Percentiles rank a stretch among this genome's conserved stretches.
Conservation (phyloP, 92 coral and sea anemone species). For the Actinernus sp. region DNA sequence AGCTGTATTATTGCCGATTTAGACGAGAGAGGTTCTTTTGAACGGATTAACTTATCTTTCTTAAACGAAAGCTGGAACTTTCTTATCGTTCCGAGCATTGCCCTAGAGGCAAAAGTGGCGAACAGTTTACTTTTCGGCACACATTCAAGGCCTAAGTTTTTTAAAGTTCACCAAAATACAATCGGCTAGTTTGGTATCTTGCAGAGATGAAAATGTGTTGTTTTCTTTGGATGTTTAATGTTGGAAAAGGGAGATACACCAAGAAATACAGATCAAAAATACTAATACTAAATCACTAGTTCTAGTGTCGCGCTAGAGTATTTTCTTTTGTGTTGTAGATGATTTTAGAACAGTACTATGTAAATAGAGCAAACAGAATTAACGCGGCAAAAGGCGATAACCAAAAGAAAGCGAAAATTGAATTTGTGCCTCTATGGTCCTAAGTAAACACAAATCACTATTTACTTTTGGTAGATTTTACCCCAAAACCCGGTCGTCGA, state of each 20-base stretch:
- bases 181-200: no score
- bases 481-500: slow-evolving; percentile 31
- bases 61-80: slow-evolving; percentile 32
- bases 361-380: slow-evolving; percentile 71
- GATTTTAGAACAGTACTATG: slow-evolving; percentile 46
- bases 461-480: slow-evolving; percentile 67
- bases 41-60: slow-evolving; percentile 10
- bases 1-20: slow-evolving; percentile 20
- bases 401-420: slow-evolving; percentile 68
- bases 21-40: slow-evolving; percentile 15
- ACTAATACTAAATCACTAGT: not conserved
- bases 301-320: not conserved
- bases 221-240: no score
- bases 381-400: slow-evolving; percentile 59
- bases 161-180: no score
- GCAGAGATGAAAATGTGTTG: no score
- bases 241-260: no score
- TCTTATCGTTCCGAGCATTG: slow-evolving; percentile 29
- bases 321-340: slow-evolving; percentile 20
- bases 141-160: slow-evolving; percentile 24
- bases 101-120: slow-evolving; percentile 37
- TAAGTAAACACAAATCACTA: slow-evolving; percentile 52
- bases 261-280: no score
- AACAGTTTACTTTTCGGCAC: slow-evolving; percentile 30
- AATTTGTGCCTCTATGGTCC: slow-evolving; percentile 32